A percentile compares a stretch with the other conserved stretches of the same genome.
phyloP scores from a whole-genome alignment of 2,888 invertebrate genomes.

The Ochlodes sylvanus region DNA sequence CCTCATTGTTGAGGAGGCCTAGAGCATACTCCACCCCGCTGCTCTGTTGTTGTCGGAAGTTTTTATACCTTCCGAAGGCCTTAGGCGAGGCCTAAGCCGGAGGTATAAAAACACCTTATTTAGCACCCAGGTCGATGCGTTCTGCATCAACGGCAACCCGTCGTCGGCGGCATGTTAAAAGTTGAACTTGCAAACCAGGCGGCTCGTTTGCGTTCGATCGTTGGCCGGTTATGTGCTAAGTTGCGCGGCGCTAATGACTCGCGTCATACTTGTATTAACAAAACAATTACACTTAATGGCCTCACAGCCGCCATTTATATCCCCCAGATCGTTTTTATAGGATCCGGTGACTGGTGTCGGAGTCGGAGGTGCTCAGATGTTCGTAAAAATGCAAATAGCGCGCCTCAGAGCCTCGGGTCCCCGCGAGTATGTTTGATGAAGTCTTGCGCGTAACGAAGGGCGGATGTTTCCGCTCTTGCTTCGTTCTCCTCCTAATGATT shows the following conservation, averaged over 20 bases:
- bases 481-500: slow-evolving; percentile 29
- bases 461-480: slow-evolving; percentile 26
- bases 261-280: slow-evolving; percentile 18
- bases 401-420: slow-evolving; percentile 2
- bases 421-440: slow-evolving; percentile 25
- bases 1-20: too few species aligned
- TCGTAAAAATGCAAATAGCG: slow-evolving; percentile 35
- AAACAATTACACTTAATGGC: slow-evolving; percentile 34
- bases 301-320: slow-evolving; percentile 30
- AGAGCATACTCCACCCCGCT: too few species aligned
- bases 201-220: too few species aligned
- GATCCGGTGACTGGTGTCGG: slow-evolving; percentile 7
- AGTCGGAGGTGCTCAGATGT: slow-evolving; percentile 14
- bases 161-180: too few species aligned
- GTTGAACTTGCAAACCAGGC: too few species aligned
- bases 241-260: slow-evolving; percentile 3
- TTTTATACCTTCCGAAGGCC: too few species aligned
- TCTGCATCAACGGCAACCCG: too few species aligned
- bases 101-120: too few species aligned
- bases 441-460: slow-evolving; percentile 24
- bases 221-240: too few species aligned
- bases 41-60: too few species aligned
- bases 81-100: too few species aligned
- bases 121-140: too few species aligned
- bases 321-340: slow-evolving; percentile 33